A percentile compares a stretch with the other conserved stretches of the same genome.
Evolutionary conservation across 1,140 invertebrate species (phyloP).

Genomic region (Lineus longissimus): DNA sequence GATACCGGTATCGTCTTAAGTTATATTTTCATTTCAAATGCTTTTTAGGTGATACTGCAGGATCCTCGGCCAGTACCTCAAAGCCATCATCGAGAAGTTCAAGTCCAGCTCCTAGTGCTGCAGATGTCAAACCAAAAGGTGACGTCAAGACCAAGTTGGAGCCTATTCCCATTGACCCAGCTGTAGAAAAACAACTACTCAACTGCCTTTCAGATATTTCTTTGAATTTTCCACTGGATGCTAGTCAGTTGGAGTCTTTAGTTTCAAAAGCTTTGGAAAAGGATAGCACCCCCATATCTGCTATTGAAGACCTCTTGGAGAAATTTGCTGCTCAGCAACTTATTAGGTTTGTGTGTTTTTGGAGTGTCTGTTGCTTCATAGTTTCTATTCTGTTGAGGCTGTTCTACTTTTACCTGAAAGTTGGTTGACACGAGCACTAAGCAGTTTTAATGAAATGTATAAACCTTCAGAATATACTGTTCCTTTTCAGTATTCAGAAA

Average conservation of each 20-base stretch:
- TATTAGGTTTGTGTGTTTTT: slow-evolving; percentile 66
- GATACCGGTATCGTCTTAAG: too few species aligned
- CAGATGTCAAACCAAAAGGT: neutral
- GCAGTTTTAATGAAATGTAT: too few species aligned
- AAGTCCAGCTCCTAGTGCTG: neutral
- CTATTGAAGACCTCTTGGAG: slow-evolving; percentile 73
- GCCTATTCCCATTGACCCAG: slow-evolving; percentile 34
- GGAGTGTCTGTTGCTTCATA: too few species aligned
- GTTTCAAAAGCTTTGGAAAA: slow-evolving; percentile 62
- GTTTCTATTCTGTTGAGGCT: too few species aligned
- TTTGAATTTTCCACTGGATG: slow-evolving; percentile 73
- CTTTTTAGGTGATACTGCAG: too few species aligned
- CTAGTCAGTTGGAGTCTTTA: slow-evolving; percentile 63
- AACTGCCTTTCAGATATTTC: slow-evolving; percentile 73
- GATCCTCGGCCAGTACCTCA: neutral
- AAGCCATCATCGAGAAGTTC: neutral
- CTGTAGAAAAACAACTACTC: slow-evolving; percentile 68
- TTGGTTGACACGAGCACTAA: too few species aligned
- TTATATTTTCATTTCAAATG: too few species aligned
- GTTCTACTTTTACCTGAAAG: too few species aligned
- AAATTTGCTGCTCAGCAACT: slow-evolving; percentile 85
- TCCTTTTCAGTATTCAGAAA: slow-evolving; percentile 5
- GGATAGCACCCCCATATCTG: slow-evolving; percentile 59
- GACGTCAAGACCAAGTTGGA: slow-evolving; percentile 12
- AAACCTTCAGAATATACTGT: too few species aligned